Evolutionary conservation across 2,797 vertebrate genomes (phyloP).

Genomic region (Netta rufina): DNA sequence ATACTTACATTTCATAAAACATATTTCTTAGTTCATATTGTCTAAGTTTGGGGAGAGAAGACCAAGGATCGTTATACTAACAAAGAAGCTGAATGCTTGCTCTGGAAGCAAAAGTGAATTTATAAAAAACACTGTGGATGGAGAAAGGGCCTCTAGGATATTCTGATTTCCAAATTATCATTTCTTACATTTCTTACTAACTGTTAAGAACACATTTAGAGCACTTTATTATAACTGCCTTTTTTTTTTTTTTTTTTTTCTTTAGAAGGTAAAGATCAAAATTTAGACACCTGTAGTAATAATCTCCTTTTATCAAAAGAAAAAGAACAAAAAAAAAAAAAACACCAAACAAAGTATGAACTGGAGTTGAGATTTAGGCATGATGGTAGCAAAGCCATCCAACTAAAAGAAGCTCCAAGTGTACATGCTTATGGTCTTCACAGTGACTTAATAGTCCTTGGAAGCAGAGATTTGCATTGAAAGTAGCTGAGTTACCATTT

Average conservation of each 20-base stretch:
- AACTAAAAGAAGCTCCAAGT: neutral
- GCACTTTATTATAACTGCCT: neutral
- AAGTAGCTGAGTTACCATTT: neutral
- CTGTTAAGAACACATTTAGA: neutral
- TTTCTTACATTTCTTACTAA: neutral
- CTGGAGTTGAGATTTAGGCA: neutral
- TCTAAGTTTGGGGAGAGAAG: neutral
- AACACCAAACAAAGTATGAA: neutral
- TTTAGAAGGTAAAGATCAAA: neutral
- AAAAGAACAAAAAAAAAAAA: neutral
- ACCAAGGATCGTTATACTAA: neutral
- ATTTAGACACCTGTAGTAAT: neutral
- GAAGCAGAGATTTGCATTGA: neutral
- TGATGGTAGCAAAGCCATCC: neutral
- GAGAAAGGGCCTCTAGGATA: neutral
- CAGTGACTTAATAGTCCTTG: neutral
- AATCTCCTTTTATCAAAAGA: neutral
- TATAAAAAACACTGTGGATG: neutral
- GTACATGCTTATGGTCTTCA: neutral
- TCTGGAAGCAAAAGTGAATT: slow-evolving; percentile 3
- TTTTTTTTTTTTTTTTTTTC: neutral
- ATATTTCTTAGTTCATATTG: slow-evolving; percentile 1
- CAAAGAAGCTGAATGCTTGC: neutral
- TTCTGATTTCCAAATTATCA: neutral
- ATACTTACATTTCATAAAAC: neutral